These are phyloP conservation scores for Drosophila sulfurigaster DNA, from an alignment of 1,140 invertebrate species.

Conservation along the genomic window DNA sequence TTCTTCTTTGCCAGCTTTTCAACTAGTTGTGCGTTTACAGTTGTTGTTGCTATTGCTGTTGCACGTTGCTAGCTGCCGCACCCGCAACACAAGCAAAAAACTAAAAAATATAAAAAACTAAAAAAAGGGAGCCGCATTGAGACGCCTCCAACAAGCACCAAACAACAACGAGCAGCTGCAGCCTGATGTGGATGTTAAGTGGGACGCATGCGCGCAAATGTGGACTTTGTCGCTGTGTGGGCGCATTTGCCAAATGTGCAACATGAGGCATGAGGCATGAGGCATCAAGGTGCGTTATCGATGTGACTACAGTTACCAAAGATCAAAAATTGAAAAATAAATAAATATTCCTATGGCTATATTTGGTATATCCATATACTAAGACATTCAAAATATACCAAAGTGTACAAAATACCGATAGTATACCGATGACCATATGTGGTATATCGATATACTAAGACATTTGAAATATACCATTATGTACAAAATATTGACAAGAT, in stretches of 20 bases:
- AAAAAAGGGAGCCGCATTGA: constrained; percentile 29
- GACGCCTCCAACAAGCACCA: constrained; percentile 1
- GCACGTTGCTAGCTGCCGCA: constrained; percentile 42
- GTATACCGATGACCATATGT: too few relatives aligned
- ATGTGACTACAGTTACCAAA: too few relatives aligned
- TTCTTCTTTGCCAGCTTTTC: not conserved
- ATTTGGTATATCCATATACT: too few relatives aligned
- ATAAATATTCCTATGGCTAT: too few relatives aligned
- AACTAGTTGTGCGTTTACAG: constrained; percentile 37
- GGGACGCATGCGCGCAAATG: constrained; percentile 10
- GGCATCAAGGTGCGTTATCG: not conserved
- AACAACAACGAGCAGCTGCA: constrained; percentile 5
- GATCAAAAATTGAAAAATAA: too few relatives aligned
- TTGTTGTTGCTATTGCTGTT: constrained; percentile 13
- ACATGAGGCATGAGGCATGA: too few relatives aligned
- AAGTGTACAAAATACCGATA: too few relatives aligned
- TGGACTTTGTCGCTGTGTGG: not conserved
- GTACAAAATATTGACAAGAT: too few relatives aligned
- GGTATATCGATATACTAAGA: too few relatives aligned
- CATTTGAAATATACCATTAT: too few relatives aligned
- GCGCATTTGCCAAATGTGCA: not conserved
- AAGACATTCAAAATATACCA: too few relatives aligned
- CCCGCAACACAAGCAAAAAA: constrained; percentile 44
- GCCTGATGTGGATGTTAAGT: constrained; percentile 10
- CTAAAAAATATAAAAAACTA: not conserved